These are phyloP conservation scores for Apodemus sylvaticus DNA, from an alignment of 2,113 vertebrate genomes.

Conservation along the genomic window DNA sequence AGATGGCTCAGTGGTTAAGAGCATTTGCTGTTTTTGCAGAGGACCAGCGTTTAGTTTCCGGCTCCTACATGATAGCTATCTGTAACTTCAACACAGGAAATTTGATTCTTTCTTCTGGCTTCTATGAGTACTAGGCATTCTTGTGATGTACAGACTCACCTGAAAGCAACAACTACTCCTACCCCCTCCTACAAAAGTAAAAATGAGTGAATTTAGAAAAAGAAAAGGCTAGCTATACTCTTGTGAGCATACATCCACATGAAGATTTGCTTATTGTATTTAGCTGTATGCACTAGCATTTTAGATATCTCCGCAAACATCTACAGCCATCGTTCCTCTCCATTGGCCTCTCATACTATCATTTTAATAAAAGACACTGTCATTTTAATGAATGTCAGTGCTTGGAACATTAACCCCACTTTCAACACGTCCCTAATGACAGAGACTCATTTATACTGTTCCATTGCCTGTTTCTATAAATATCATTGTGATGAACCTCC, in stretches of 20 bases:
- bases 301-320: not conserved
- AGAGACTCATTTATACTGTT: not conserved
- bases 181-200: not conserved
- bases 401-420: not conserved
- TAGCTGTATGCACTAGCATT: not conserved
- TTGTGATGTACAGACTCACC: not conserved
- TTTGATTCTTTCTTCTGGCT: too few relatives aligned
- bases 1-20: not conserved
- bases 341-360: not conserved
- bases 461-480: not conserved
- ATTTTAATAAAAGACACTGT: not conserved
- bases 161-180: not conserved
- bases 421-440: not conserved
- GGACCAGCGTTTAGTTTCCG: not conserved
- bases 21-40: not conserved
- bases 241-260: not conserved
- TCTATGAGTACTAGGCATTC: too few relatives aligned
- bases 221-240: not conserved
- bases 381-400: not conserved
- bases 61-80: not conserved
- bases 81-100: not conserved
- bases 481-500: not conserved
- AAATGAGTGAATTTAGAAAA: not conserved
- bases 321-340: not conserved
- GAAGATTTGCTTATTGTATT: not conserved